Conservation (phyloP, 1,140 invertebrate genomes). For the Drosophila aff. region DNA sequence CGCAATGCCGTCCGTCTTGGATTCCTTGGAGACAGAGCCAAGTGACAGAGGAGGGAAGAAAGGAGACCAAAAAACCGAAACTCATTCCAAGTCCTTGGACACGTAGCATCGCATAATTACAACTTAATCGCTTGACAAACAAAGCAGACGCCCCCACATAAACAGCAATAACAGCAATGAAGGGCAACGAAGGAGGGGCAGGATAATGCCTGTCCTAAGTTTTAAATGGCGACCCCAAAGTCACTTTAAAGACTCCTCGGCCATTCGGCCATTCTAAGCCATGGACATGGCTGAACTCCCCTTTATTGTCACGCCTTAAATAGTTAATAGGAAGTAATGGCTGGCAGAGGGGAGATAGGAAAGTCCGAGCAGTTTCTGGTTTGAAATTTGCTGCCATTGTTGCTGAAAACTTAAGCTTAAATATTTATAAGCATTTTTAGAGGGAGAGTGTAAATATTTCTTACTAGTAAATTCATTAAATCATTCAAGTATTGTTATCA, state of each 20-base stretch:
- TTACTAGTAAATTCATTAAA: no score
- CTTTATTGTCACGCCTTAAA: conserved; percentile 66
- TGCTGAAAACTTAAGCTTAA: neutral
- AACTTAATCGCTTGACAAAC: conserved; percentile 82
- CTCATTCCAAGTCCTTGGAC: conserved; percentile 49
- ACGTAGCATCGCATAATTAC: conserved; percentile 80
- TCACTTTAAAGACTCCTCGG: conserved; percentile 67
- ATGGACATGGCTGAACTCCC: conserved; percentile 14
- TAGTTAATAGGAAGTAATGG: conserved; percentile 66
- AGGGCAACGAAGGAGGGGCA: neutral
- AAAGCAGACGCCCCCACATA: conserved; percentile 73
- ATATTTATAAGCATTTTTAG: no score
- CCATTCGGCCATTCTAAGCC: conserved; percentile 14
- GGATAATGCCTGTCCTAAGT: conserved; percentile 61
- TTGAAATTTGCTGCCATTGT: neutral
- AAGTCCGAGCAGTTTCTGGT: neutral
- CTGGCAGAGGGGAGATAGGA: conserved; percentile 24
- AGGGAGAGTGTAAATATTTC: no score
- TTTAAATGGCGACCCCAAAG: conserved; percentile 68
- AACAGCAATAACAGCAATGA: conserved; percentile 57
- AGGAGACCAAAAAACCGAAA: conserved; percentile 14
- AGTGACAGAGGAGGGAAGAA: neutral
- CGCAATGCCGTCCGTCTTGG: neutral
- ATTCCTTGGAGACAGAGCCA: conserved; percentile 1
- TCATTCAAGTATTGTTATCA: no score